These are phyloP conservation scores for Tiliqua scincoides DNA, from an alignment of 2,113 vertebrate species.

Conservation along the genomic window DNA sequence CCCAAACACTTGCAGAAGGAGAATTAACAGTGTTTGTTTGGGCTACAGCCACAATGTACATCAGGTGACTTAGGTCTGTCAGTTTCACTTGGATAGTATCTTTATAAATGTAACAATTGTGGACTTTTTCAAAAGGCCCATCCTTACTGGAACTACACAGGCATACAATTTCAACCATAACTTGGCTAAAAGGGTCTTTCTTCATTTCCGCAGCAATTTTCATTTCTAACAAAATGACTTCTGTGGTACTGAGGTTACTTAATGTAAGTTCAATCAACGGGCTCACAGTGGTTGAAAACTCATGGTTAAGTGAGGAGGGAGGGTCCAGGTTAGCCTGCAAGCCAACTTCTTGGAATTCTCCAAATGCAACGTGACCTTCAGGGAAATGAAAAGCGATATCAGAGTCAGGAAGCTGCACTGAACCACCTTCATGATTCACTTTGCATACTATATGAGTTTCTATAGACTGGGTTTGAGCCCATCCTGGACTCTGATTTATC, in stretches of 20 bases:
- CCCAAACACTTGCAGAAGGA: conserved; percentile 81
- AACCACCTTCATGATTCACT: conserved; percentile 86
- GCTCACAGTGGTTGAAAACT: conserved; percentile 88
- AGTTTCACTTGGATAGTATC: conserved; percentile 90
- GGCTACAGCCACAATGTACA: conserved; percentile 84
- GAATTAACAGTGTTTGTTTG: conserved; percentile 81
- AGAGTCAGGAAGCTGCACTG: conserved; percentile 86
- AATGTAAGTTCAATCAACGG: conserved; percentile 89
- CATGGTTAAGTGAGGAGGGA: conserved; percentile 86
- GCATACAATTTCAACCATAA: conserved; percentile 88
- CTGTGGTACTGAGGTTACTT: conserved; percentile 85
- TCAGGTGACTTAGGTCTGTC: conserved; percentile 80
- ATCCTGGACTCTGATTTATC: conserved; percentile 90
- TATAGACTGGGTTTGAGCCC: conserved; percentile 94
- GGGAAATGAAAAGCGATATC: conserved; percentile 88
- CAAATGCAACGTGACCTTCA: conserved; percentile 85
- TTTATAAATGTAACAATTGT: conserved; percentile 83
- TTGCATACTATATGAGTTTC: conserved; percentile 84
- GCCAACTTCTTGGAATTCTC: conserved; percentile 89
- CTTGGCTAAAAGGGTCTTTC: conserved; percentile 88
- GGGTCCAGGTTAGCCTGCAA: conserved; percentile 88
- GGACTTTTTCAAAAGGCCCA: conserved; percentile 88
- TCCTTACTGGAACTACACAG: conserved; percentile 83
- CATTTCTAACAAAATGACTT: conserved; percentile 85
- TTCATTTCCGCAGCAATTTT: conserved; percentile 89